Base-by-base conservation (phyloP, 1,140 invertebrate species). In the Drosophila bifasciata region DNA sequence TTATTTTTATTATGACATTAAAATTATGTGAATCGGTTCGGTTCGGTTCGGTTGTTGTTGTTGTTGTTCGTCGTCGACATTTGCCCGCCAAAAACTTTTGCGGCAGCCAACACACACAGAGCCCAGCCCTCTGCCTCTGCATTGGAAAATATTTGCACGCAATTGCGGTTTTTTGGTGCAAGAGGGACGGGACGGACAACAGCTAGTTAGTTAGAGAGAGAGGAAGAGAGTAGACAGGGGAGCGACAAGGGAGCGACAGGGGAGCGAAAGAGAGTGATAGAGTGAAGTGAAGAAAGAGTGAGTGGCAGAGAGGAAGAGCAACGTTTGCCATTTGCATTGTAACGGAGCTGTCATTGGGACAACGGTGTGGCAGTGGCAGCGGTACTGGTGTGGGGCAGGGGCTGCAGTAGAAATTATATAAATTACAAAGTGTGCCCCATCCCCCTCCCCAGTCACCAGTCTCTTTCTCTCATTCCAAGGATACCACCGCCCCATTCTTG, bases 131-230 rank as follows among this genome's bases (percentile, higher is more conserved):
- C 50, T 76, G 83, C 19, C 50, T 36, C 50, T 76, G 83, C 83
- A 88, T 88, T 89, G 79, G 79, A 88, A 88, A 88, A 88, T 88
- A 89, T 88, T 88, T 88, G 83, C 83, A 88, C 83, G 83, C 83
- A 88, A 88, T 88, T 88, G 83, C 83, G 83, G 83, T 76, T 85
- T 85, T 86, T 77, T 69, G 73, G 55, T n/a, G 25, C 11, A 48
- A 67, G 46, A 52, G 44, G 51, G 39, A 25, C 44, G n/a, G n/a
- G n/a, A n/a, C n/a, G n/a, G n/a, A n/a, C n/a, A n/a, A 19, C 56
- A 23, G n/a, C 48, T 52, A 68, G 68, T 72, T 72, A 62, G 68
- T 72, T 72, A 62, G 68, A 52, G 36, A 9, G 39, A 9, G 32
- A 36, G n/a, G 1, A 13, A 2, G 3, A 0, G 19, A 21, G 19